phyloP scores from a whole-genome alignment of 2,113 vertebrate species.

The Cephalopterus ornatus region DNA sequence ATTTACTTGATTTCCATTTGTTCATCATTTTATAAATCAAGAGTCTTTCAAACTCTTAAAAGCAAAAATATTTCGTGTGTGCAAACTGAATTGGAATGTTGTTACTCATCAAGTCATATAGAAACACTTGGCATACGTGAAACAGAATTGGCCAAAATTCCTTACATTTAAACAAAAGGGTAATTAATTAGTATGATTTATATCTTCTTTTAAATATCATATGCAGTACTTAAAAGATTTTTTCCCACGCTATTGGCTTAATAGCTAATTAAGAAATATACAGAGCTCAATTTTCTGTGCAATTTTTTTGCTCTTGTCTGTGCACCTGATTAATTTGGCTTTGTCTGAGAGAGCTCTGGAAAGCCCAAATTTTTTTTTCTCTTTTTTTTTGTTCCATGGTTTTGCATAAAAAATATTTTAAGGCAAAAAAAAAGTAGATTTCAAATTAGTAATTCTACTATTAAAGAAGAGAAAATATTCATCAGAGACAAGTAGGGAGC shows the following conservation, averaged over 20 bases:
- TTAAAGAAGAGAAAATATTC: not conserved
- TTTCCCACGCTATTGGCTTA: not conserved
- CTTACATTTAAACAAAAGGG: not conserved
- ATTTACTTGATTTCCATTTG: not conserved
- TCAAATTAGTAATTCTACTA: not conserved
- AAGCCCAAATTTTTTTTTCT: not conserved
- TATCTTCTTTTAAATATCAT: not conserved
- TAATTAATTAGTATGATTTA: not conserved
- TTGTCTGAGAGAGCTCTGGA: not conserved
- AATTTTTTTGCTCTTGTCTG: not conserved
- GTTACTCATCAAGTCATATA: not conserved
- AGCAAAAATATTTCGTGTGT: not conserved
- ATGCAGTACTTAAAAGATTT: not conserved
- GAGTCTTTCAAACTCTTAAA: not conserved
- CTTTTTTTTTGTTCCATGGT: not conserved
- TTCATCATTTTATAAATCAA: not conserved
- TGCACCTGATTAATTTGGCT: not conserved
- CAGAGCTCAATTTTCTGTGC: not conserved
- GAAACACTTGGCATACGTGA: not conserved
- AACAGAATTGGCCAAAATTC: not conserved
- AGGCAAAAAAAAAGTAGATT: not conserved
- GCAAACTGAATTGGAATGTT: not conserved
- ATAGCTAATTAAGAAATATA: not conserved
- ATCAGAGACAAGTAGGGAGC: not conserved
- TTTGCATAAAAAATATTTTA: not conserved